Conservation (phyloP, 2,888 invertebrate genomes). For the Philereme transversata region DNA sequence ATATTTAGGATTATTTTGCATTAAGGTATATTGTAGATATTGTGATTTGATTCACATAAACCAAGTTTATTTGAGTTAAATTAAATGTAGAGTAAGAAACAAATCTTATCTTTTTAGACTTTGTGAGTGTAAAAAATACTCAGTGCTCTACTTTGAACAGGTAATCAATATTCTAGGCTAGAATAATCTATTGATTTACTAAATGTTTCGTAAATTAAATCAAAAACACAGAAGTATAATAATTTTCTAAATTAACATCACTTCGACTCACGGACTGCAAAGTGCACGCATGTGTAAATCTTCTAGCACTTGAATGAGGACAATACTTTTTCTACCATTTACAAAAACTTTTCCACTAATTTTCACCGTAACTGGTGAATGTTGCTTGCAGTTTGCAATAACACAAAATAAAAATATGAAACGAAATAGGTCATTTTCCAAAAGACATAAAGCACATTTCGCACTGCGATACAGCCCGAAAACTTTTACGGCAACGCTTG, state of each 20-base stretch:
- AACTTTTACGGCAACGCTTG: slow-evolving; percentile 75
- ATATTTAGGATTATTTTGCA: neutral
- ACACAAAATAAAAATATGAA: slow-evolving; percentile 47
- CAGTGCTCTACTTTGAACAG: neutral
- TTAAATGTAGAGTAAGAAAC: too few relatives aligned
- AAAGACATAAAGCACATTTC: slow-evolving; percentile 61
- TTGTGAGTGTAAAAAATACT: neutral
- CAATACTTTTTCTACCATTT: slow-evolving; percentile 40
- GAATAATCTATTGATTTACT: neutral
- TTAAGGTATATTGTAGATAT: too few relatives aligned
- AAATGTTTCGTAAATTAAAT: slow-evolving; percentile 28
- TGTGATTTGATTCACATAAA: too few relatives aligned
- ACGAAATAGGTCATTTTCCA: slow-evolving; percentile 41
- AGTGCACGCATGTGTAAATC: slow-evolving; percentile 79
- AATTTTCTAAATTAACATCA: slow-evolving; percentile 69
- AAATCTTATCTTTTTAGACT: too few relatives aligned
- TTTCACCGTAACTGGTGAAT: slow-evolving; percentile 73
- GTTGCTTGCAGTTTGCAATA: slow-evolving; percentile 72
- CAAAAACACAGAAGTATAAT: slow-evolving; percentile 60
- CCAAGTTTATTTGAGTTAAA: too few relatives aligned
- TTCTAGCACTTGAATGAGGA: slow-evolving; percentile 63
- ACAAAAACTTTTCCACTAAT: slow-evolving; percentile 61
- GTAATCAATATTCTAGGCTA: slow-evolving; percentile 1
- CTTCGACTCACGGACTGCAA: slow-evolving; percentile 73
- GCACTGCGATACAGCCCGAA: slow-evolving; percentile 68